Conservation (phyloP, 1,140 invertebrate species). For the Ooceraea biroi region DNA sequence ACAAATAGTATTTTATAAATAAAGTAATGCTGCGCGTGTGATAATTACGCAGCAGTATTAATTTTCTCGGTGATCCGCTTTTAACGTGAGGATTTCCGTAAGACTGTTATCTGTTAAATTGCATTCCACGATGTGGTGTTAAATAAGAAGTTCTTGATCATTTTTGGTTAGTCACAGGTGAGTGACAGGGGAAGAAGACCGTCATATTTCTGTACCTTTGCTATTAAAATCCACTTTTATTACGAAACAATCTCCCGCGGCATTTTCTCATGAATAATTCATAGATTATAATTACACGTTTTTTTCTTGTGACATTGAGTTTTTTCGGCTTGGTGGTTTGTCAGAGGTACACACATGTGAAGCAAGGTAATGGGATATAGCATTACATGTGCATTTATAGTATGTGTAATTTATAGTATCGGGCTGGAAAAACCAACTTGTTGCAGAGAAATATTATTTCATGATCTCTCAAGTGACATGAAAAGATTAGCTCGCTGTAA, state of each 20-base stretch:
- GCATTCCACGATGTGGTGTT: neutral
- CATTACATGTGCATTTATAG: neutral
- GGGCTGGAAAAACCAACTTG: conserved; percentile 17
- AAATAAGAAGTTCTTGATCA: too few relatives aligned
- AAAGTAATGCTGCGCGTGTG: neutral
- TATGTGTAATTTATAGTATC: neutral
- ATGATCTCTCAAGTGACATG: neutral
- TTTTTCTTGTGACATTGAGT: neutral
- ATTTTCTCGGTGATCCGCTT: neutral
- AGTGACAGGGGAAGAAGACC: neutral
- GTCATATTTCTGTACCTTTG: too few relatives aligned
- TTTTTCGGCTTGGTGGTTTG: neutral
- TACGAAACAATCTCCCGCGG: neutral
- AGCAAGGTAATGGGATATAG: neutral
- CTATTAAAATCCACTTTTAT: too few relatives aligned
- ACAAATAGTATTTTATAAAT: neutral
- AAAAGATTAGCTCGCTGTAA: conserved; percentile 42
- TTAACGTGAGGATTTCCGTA: neutral
- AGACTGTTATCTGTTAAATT: conserved; percentile 13
- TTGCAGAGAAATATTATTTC: conserved; percentile 15
- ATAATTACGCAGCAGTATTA: neutral
- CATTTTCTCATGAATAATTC: conserved; percentile 2
- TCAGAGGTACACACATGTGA: neutral
- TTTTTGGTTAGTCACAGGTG: neutral
- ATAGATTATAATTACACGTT: neutral